These are phyloP conservation scores for Neomorphus geoffroyi DNA, from an alignment of 2,797 vertebrate species.

Conservation along the genomic window DNA sequence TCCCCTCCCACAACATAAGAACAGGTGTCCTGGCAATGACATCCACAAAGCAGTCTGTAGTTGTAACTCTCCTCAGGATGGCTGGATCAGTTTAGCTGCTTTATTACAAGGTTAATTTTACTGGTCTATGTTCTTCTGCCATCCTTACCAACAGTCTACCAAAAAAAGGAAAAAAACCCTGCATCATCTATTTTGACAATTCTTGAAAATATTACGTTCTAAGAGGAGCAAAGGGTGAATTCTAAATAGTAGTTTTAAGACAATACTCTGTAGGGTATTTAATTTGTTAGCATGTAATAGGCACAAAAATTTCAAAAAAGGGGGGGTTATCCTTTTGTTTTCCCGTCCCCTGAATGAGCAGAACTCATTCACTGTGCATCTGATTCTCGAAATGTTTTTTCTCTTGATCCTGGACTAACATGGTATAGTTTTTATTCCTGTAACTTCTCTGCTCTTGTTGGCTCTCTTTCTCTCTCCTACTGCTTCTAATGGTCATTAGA, in stretches of 20 bases:
- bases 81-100: background rate
- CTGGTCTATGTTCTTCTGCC: background rate
- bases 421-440: slow-evolving; percentile 28
- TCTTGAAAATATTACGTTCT: background rate
- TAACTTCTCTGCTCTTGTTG: background rate
- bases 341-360: background rate
- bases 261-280: background rate
- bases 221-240: background rate
- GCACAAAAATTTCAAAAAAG: too few relatives aligned
- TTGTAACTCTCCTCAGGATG: background rate
- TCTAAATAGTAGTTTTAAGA: background rate
- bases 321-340: background rate
- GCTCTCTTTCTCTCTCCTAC: background rate
- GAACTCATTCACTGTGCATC: background rate
- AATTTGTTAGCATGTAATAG: background rate
- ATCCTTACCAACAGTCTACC: background rate
- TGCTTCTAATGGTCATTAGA: background rate
- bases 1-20: background rate
- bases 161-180: background rate
- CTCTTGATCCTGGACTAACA: background rate
- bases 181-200: background rate
- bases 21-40: background rate
- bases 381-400: background rate
- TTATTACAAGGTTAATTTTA: background rate
- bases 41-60: background rate